Evolutionary conservation across 2,888 invertebrate species (phyloP), one percentile per base, ranked within the genome.

Genomic region (Gryllus longicercus): DNA sequence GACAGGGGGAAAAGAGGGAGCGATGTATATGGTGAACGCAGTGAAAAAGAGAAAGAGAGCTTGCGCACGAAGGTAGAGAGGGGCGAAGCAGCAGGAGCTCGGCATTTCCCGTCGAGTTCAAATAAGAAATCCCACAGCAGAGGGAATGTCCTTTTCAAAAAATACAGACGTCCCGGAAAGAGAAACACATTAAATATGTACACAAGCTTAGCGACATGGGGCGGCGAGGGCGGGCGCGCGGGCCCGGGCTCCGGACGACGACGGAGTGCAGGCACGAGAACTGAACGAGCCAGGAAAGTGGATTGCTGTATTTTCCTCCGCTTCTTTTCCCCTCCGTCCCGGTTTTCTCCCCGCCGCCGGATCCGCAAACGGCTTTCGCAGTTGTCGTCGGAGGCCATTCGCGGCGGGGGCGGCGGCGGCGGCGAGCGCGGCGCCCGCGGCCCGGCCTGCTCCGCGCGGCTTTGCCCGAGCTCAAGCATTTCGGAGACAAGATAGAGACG

Each of bases 91-190:
- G 4, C 16, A n/a, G 63, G 63, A 63, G 63, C n/a, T 14, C 63
- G 63, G 63, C 63, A 63, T 63, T 63, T 63, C 63, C 14, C 63
- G 63, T 63, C n/a, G 63, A 63, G 63, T n/a, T 63, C 63, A 63
- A 63, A 63, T 63, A 63, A n/a, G 63, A 63, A 63, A 63, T 63
- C 63, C 63, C 63, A 63, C 63, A 63, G 63, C 63, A 63, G 63
- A 63, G 63, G n/a, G 63, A 63, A n/a, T 18, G 63, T n/a, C 63
- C n/a, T 63, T 63, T 63, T n/a, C 14, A 63, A 63, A 63, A 63
- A 63, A 63, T 63, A 63, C 63, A 63, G 63, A 63, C 63, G 63
- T 63, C 63, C 63, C 63, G 16, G 63, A 63, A 63, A 63, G 63
- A 63, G 63, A 63, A 63, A 63, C 63, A 63, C 63, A 63, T 63